Percentiles rank a stretch among this genome's conserved stretches.
These are phyloP conservation scores for Sebastes flavidus DNA, from an alignment of 2,797 vertebrate species.

Conservation along the genomic window DNA sequence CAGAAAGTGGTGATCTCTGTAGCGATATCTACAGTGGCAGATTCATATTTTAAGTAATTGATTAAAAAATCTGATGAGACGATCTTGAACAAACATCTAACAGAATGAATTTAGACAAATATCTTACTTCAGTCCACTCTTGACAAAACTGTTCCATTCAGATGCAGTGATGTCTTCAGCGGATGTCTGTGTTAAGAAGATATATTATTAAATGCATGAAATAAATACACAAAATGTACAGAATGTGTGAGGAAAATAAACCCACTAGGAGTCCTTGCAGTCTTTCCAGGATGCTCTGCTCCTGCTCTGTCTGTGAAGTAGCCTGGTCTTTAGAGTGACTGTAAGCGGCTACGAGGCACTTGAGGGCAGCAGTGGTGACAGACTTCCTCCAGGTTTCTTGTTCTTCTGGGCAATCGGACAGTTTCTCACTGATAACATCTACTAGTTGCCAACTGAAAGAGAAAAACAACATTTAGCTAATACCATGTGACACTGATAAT, in stretches of 20 bases:
- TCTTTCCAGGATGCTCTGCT: constrained; percentile 83
- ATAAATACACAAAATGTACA: background rate
- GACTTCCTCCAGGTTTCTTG: constrained; percentile 82
- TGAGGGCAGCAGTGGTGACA: constrained; percentile 82
- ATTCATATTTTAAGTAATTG: background rate
- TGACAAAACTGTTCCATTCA: constrained; percentile 91
- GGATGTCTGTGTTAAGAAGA: constrained; percentile 66
- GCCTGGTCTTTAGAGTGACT: constrained; percentile 71
- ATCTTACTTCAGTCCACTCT: constrained; percentile 92
- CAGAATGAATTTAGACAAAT: background rate
- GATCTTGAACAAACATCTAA: background rate
- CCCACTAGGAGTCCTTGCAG: constrained; percentile 85
- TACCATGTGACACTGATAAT: background rate
- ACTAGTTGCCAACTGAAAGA: constrained; percentile 88
- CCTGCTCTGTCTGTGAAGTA: constrained; percentile 63
- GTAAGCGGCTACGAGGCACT: constrained; percentile 82
- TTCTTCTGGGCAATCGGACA: constrained; percentile 74
- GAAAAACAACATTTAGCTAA: constrained; percentile 4
- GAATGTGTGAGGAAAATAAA: background rate
- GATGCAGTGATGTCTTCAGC: constrained; percentile 78
- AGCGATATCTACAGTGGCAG: constrained; percentile 84
- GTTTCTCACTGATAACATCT: constrained; percentile 82
- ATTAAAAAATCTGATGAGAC: background rate
- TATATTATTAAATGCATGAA: background rate
- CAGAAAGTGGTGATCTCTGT: constrained; percentile 85